Evolutionary conservation across 2,113 vertebrate genomes (phyloP).

Genomic region (Poeciliopsis occidentalis): DNA sequence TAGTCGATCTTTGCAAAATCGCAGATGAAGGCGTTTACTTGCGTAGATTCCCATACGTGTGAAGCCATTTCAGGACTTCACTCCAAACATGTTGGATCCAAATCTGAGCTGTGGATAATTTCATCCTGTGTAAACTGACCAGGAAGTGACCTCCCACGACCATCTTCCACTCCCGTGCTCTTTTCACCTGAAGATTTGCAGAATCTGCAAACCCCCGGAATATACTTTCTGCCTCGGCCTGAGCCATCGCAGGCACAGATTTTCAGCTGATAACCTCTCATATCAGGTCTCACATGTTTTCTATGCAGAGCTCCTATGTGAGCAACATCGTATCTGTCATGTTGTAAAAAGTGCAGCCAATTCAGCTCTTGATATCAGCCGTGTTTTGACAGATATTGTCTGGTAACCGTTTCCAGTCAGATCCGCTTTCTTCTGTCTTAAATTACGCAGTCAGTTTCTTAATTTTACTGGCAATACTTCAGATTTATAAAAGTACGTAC

Average conservation of each 20-base stretch:
- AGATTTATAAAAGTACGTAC: not conserved
- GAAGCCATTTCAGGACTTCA: not conserved
- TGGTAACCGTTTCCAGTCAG: not conserved
- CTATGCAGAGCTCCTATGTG: too few relatives aligned
- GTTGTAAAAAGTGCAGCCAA: too few relatives aligned
- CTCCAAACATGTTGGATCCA: too few relatives aligned
- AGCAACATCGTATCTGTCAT: not conserved
- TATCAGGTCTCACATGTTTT: not conserved
- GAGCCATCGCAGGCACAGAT: conserved; percentile 2
- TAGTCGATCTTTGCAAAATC: not conserved
- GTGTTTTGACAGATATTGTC: not conserved
- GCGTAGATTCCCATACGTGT: not conserved
- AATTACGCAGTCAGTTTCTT: not conserved
- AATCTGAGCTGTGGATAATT: too few relatives aligned
- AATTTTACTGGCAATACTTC: not conserved
- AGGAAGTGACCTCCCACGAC: too few relatives aligned
- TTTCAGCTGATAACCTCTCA: not conserved
- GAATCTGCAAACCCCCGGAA: not conserved
- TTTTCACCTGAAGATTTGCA: not conserved
- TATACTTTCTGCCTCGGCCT: not conserved
- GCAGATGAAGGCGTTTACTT: not conserved
- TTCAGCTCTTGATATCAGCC: not conserved
- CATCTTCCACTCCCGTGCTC: too few relatives aligned
- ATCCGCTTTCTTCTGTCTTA: not conserved
- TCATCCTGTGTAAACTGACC: too few relatives aligned